phyloP scores from a whole-genome alignment of 2,113 vertebrate genomes.

The Salminus brasiliensis region DNA sequence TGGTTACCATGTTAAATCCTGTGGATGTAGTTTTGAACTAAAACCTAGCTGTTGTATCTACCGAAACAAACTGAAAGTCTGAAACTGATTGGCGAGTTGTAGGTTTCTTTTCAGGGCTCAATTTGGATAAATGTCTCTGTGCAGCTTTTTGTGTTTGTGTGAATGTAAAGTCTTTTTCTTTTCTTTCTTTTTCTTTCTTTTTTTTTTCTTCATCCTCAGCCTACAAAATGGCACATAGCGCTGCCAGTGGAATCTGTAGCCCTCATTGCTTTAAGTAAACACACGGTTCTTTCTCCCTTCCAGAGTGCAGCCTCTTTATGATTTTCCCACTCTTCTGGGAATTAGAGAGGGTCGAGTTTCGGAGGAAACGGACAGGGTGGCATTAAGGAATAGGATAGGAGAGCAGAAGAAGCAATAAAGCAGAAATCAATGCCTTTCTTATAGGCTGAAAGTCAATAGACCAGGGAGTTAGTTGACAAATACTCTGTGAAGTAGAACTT shows the following conservation, averaged over 20 bases:
- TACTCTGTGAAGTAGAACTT: neutral
- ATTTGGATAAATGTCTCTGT: slow-evolving; percentile 37
- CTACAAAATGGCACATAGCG: slow-evolving; percentile 11
- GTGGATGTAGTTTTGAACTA: neutral
- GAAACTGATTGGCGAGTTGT: neutral
- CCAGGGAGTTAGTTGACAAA: slow-evolving; percentile 11
- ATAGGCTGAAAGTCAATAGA: slow-evolving; percentile 36
- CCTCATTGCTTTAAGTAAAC: slow-evolving; percentile 12
- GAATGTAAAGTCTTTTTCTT: slow-evolving; percentile 22
- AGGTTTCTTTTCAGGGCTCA: neutral
- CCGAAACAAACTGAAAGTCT: neutral
- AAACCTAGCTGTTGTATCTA: neutral
- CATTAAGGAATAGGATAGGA: slow-evolving; percentile 61
- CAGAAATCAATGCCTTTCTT: slow-evolving; percentile 59
- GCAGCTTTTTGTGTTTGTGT: neutral
- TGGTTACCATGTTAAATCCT: neutral
- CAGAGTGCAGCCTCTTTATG: slow-evolving; percentile 49
- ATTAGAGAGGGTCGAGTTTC: slow-evolving; percentile 50
- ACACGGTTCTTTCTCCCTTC: neutral
- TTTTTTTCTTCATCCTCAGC: slow-evolving; percentile 14
- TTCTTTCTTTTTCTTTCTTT: neutral
- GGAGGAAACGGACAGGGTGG: slow-evolving; percentile 52
- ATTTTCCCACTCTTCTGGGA: slow-evolving; percentile 57
- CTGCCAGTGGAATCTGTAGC: neutral
- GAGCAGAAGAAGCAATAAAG: slow-evolving; percentile 51